Evolutionary conservation across 1,140 invertebrate species (phyloP).

Genomic region (Trachymyrmex septentrionalis): DNA sequence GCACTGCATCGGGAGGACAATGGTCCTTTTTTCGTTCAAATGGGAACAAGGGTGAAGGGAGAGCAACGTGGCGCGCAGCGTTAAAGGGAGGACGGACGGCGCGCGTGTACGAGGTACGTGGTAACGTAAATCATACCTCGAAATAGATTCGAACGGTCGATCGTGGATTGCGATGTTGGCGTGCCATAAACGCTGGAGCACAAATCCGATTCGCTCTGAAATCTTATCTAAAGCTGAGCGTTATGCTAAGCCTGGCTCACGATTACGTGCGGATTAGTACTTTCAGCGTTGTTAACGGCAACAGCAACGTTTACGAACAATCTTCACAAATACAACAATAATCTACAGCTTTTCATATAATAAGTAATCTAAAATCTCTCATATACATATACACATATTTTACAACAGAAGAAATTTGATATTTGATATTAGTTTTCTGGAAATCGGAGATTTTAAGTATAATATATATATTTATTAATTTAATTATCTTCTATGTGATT

Average conservation of each 20-base stretch:
- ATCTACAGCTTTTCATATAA: background rate
- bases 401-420: background rate
- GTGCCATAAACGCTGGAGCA: constrained; percentile 48
- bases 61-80: constrained; percentile 10
- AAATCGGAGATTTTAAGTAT: background rate
- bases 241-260: constrained; percentile 8
- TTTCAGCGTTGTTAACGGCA: background rate
- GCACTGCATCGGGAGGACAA: constrained; percentile 60
- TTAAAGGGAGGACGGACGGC: constrained; percentile 31
- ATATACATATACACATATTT: background rate
- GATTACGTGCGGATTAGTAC: constrained; percentile 48
- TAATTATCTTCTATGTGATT: constrained; percentile 1
- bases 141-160: constrained; percentile 66
- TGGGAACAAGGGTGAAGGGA: constrained; percentile 45
- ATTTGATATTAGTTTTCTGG: background rate
- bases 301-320: background rate
- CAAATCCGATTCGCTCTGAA: constrained; percentile 49
- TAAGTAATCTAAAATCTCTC: background rate
- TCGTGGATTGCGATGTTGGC: constrained; percentile 46
- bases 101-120: constrained; percentile 42
- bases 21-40: constrained; percentile 61
- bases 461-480: constrained; percentile 29
- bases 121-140: constrained; percentile 75
- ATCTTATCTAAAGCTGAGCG: constrained; percentile 64
- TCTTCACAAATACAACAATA: background rate